Percentiles rank a stretch among this genome's conserved stretches.
Conservation (phyloP, 2,888 invertebrate species). For the Pollenia griseotomentosa region DNA sequence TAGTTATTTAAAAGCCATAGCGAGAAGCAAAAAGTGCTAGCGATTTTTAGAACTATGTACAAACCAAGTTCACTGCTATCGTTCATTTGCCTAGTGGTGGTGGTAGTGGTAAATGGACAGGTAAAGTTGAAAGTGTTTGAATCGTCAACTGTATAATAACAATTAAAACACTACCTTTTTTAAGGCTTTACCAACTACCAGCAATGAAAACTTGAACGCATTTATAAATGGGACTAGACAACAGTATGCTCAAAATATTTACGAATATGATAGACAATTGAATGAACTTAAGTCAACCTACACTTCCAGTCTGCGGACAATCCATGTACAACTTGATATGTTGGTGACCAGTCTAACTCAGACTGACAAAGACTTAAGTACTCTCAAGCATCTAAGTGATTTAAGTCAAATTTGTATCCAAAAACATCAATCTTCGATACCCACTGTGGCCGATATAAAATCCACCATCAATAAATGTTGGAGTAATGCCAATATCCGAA, state of each 20-base stretch:
- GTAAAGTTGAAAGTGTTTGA: not conserved
- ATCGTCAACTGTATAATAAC: not conserved
- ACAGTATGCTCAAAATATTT: conserved; percentile 53
- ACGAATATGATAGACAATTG: conserved; percentile 51
- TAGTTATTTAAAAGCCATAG: not conserved
- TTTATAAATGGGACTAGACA: not conserved
- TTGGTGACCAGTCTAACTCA: conserved; percentile 45
- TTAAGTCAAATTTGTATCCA: conserved; percentile 69
- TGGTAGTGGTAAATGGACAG: not conserved
- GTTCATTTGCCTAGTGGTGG: not conserved
- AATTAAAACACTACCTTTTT: too few species aligned
- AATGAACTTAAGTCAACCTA: conserved; percentile 35
- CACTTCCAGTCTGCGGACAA: conserved; percentile 31
- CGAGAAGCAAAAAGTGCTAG: not conserved
- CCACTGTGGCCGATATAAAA: conserved; percentile 41
- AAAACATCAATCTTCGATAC: conserved; percentile 63
- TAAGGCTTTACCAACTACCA: too few species aligned
- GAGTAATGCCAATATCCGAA: conserved; percentile 16
- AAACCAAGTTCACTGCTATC: not conserved
- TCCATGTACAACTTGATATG: conserved; percentile 46
- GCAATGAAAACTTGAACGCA: too few species aligned
- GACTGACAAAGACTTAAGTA: conserved; percentile 56
- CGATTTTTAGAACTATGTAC: not conserved
- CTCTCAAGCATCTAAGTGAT: conserved; percentile 61
- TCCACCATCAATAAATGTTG: conserved; percentile 53